These are phyloP conservation scores for Theristicus caerulescens DNA, from an alignment of 2,113 vertebrate genomes.

Conservation along the genomic window DNA sequence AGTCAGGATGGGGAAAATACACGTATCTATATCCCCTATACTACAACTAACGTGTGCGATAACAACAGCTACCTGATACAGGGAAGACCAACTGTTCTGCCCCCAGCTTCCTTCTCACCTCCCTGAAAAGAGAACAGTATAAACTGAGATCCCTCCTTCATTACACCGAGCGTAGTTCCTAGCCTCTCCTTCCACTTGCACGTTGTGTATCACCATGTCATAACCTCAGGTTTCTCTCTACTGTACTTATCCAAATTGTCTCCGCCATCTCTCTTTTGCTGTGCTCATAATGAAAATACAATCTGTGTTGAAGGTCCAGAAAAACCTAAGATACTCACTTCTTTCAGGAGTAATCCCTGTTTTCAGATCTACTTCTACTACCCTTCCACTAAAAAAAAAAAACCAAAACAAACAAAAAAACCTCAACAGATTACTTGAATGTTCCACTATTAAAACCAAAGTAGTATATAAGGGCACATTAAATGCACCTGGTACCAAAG, in stretches of 20 bases:
- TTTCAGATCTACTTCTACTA: not conserved
- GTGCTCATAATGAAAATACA: not conserved
- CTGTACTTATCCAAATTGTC: not conserved
- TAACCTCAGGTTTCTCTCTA: not conserved
- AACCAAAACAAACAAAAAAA: not conserved
- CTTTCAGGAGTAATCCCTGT: not conserved
- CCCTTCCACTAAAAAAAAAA: not conserved
- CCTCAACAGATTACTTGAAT: not conserved
- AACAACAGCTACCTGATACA: not conserved
- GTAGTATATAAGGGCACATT: not conserved
- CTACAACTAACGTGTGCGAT: not conserved
- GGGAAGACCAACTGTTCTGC: not conserved
- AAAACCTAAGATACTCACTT: not conserved
- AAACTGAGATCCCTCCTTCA: not conserved
- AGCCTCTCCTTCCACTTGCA: not conserved
- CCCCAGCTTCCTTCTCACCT: not conserved
- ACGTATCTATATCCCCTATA: not conserved
- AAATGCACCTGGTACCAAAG: not conserved
- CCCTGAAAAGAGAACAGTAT: not conserved
- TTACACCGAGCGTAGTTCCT: not conserved
- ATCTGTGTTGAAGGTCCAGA: not conserved
- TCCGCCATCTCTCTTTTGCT: not conserved
- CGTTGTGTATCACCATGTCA: rapidly evolving
- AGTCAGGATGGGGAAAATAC: not conserved
- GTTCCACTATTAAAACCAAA: not conserved